Percentiles rank a stretch among this genome's conserved stretches.
Evolutionary conservation across 2,888 invertebrate species (phyloP).

Genomic region (Matsumyia berberina): DNA sequence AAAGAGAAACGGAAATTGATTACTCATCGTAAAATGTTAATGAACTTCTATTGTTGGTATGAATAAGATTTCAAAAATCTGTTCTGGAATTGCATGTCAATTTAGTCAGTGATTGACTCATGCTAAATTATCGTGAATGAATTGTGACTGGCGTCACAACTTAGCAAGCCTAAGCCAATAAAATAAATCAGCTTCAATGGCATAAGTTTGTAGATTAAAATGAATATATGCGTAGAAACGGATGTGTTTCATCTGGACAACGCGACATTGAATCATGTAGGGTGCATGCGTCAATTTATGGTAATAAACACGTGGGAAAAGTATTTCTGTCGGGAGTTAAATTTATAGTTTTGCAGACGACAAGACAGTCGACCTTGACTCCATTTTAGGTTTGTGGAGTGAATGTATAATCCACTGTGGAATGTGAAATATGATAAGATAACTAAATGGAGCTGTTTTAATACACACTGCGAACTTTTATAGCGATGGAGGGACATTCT

Average conservation of each 20-base stretch:
- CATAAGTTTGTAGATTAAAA: background rate
- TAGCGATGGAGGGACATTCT: no score
- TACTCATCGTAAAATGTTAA: slow-evolving; percentile 37
- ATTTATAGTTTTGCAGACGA: no score
- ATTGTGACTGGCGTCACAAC: slow-evolving; percentile 13
- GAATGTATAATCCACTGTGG: no score
- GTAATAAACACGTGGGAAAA: no score
- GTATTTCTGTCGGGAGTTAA: no score
- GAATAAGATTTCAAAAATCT: slow-evolving; percentile 22
- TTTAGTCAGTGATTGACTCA: slow-evolving; percentile 42
- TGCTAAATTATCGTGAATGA: slow-evolving; percentile 17
- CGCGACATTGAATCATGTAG: no score
- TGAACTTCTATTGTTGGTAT: background rate
- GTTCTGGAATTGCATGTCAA: slow-evolving; percentile 30
- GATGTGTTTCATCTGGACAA: background rate
- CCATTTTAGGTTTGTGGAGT: no score
- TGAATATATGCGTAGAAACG: background rate
- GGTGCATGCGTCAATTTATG: no score
- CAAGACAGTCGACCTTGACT: no score
- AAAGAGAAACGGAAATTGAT: slow-evolving; percentile 31
- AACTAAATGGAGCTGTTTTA: no score
- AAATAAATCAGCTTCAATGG: background rate
- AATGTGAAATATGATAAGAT: no score
- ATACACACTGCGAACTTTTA: no score
- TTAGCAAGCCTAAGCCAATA: background rate